A percentile compares a stretch with the other conserved stretches of the same genome.
phyloP scores from a whole-genome alignment of 2,888 invertebrate species.

The Tinea trinotella region DNA sequence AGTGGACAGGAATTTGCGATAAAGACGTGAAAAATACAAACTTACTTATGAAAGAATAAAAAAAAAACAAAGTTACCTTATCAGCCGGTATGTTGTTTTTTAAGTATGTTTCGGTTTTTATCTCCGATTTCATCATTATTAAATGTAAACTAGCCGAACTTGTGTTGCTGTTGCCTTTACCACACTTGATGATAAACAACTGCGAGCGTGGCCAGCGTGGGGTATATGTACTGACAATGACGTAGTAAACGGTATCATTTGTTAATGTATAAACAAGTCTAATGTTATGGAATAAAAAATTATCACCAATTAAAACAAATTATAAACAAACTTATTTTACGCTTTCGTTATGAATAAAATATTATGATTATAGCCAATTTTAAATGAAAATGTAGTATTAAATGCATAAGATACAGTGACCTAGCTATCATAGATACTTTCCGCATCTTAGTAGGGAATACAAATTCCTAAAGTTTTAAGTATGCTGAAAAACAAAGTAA shows the following conservation, averaged over 20 bases:
- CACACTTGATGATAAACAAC: conserved; percentile 33
- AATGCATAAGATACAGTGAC: too few species aligned
- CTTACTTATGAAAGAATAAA: background rate
- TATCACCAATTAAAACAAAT: background rate
- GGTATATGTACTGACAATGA: conserved; percentile 3
- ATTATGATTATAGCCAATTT: too few species aligned
- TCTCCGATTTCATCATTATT: conserved; percentile 10
- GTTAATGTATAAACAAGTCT: background rate
- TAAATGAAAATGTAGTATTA: too few species aligned
- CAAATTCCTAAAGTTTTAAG: too few species aligned
- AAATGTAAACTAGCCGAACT: background rate
- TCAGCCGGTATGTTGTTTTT: background rate
- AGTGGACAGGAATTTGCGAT: background rate
- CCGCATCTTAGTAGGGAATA: too few species aligned
- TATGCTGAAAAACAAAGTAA: too few species aligned
- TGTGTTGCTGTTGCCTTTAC: background rate
- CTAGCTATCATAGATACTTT: too few species aligned
- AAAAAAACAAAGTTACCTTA: background rate
- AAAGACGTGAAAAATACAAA: background rate
- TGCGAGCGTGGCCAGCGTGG: conserved; percentile 34
- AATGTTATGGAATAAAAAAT: too few species aligned
- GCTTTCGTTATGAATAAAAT: too few species aligned
- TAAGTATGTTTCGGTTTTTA: background rate
- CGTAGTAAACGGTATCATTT: background rate
- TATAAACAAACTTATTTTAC: background rate